Conservation (phyloP, 2,113 vertebrate genomes). For the Bucco capensis region DNA sequence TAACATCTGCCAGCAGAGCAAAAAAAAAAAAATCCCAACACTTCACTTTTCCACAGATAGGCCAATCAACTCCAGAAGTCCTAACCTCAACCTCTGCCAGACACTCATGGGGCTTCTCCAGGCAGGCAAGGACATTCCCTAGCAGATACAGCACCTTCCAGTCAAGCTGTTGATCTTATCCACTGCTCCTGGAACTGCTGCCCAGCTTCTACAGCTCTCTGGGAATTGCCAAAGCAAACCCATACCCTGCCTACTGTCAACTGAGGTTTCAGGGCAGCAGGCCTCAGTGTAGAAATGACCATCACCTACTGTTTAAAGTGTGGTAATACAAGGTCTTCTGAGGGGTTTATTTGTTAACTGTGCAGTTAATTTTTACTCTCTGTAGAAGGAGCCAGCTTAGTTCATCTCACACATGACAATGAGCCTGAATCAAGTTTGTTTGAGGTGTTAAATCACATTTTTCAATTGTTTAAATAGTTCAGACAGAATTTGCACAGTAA, state of each 20-base stretch:
- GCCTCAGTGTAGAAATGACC: background rate
- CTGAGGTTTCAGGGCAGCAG: background rate
- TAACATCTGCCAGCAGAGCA: background rate
- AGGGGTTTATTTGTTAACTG: background rate
- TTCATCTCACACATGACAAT: background rate
- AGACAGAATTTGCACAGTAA: conserved; percentile 61
- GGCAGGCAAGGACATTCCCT: too few relatives aligned
- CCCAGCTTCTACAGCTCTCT: background rate
- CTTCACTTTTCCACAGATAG: too few relatives aligned
- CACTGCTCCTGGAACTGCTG: background rate
- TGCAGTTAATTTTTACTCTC: conserved; percentile 14
- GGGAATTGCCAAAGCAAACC: background rate
- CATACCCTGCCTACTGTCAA: background rate
- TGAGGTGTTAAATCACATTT: conserved; percentile 61
- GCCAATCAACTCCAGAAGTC: too few relatives aligned
- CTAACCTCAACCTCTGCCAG: too few relatives aligned
- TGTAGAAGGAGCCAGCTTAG: background rate
- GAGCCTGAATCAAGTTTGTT: conserved; percentile 50
- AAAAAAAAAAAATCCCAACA: too few relatives aligned
- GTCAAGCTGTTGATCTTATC: background rate
- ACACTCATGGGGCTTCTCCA: too few relatives aligned
- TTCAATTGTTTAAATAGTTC: conserved; percentile 61
- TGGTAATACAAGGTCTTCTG: background rate
- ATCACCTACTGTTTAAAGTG: background rate
- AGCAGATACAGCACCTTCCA: too few relatives aligned